Percentiles rank a stretch among this genome's conserved stretches.
Conservation (phyloP, 2,113 vertebrate species). For the Cranoglanis bouderius region DNA sequence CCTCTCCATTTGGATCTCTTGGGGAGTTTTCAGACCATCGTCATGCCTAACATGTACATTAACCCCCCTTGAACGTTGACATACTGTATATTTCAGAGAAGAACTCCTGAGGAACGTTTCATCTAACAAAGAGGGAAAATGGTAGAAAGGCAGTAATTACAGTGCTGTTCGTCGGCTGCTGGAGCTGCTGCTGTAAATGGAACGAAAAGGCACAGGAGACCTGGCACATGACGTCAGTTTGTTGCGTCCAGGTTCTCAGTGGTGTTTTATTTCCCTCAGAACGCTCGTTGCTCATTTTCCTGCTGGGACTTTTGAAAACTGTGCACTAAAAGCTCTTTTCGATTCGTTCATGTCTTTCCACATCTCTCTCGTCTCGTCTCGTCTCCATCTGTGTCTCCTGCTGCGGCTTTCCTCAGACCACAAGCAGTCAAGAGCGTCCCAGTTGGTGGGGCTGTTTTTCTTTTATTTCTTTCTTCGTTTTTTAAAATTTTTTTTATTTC, state of each 20-base stretch:
- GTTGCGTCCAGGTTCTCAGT: not conserved
- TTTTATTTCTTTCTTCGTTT: no score
- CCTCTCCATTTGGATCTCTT: not conserved
- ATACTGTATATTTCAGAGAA: not conserved
- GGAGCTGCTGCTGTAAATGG: not conserved
- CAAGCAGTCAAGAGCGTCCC: slow-evolving; percentile 7
- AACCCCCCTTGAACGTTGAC: not conserved
- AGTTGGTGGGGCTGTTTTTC: not conserved
- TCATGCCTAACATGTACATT: not conserved
- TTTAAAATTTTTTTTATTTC: not conserved
- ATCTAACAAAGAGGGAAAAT: not conserved
- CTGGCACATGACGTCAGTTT: not conserved
- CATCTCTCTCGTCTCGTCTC: not conserved
- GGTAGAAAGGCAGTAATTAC: not conserved
- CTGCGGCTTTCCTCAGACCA: slow-evolving; percentile 21
- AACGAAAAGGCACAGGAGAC: not conserved
- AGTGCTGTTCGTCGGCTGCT: not conserved
- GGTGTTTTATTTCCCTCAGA: not conserved
- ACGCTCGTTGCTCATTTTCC: not conserved
- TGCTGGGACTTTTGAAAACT: not conserved
- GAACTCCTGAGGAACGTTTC: not conserved
- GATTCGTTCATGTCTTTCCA: no score
- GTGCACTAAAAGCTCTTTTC: not conserved
- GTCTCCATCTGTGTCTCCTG: not conserved
- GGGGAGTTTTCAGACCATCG: not conserved